phyloP scores from a whole-genome alignment of 2,113 vertebrate genomes.

The Protomyctophum bolini region DNA sequence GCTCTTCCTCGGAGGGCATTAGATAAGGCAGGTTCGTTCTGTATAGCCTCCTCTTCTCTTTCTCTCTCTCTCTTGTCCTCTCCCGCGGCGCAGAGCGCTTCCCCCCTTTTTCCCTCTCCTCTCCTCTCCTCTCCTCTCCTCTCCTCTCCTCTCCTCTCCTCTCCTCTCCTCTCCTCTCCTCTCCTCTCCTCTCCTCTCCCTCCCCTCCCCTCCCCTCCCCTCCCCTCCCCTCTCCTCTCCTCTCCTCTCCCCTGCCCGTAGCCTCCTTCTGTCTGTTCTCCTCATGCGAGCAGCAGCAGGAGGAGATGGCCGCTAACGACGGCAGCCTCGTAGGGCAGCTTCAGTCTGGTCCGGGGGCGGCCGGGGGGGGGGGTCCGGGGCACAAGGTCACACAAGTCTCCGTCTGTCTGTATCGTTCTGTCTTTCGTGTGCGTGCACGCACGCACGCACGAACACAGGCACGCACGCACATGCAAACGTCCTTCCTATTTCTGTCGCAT shows the following conservation, averaged over 20 bases:
- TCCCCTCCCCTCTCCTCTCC: slow-evolving; percentile 17
- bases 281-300: slow-evolving; percentile 44
- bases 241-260: slow-evolving; percentile 54
- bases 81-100: too few relatives aligned
- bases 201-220: slow-evolving; percentile 8
- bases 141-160: neutral
- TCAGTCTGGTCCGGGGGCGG: slow-evolving; percentile 40
- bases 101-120: slow-evolving; percentile 9
- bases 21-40: slow-evolving; percentile 48
- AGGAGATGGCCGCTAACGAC: slow-evolving; percentile 44
- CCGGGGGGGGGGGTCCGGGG: neutral
- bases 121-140: slow-evolving; percentile 28
- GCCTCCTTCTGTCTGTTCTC: slow-evolving; percentile 69
- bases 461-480: neutral
- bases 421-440: slow-evolving; percentile 12
- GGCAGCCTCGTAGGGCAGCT: slow-evolving; percentile 16
- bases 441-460: slow-evolving; percentile 10
- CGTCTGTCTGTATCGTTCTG: too few relatives aligned
- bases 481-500: too few relatives aligned
- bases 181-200: neutral
- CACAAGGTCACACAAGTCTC: slow-evolving; percentile 52
- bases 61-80: slow-evolving; percentile 4
- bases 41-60: slow-evolving; percentile 43
- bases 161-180: neutral
- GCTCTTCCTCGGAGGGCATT: slow-evolving; percentile 40